phyloP scores from a whole-genome alignment of 2,113 vertebrate genomes.

The Ailurus styani region DNA sequence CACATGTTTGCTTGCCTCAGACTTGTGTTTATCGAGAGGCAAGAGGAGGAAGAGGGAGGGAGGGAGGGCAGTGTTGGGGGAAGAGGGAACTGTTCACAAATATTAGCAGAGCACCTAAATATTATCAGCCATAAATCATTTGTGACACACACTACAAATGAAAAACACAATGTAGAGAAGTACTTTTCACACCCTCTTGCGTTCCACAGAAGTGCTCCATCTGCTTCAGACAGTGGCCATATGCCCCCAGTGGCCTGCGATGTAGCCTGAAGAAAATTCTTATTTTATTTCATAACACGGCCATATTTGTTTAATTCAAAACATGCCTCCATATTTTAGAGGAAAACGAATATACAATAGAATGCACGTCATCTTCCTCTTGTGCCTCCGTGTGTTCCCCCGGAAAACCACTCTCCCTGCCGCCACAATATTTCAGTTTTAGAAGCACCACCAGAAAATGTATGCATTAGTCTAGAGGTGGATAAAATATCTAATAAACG shows the following conservation, averaged over 20 bases:
- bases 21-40: neutral
- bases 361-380: neutral
- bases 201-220: neutral
- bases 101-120: neutral
- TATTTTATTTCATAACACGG: neutral
- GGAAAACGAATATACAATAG: neutral
- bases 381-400: neutral
- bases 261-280: neutral
- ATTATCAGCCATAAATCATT: slow-evolving; percentile 22
- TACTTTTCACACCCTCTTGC: neutral
- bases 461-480: neutral
- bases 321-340: neutral
- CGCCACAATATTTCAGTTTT: neutral
- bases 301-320: neutral
- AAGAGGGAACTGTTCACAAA: neutral
- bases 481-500: neutral
- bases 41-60: neutral
- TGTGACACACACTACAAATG: neutral
- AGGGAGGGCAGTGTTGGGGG: neutral
- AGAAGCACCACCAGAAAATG: neutral
- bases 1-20: neutral
- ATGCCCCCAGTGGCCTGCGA: neutral
- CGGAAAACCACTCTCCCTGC: neutral
- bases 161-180: neutral
- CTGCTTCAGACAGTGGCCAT: neutral